A percentile compares a stretch with the other conserved stretches of the same genome.
Evolutionary conservation across 2,888 invertebrate species (phyloP).

Genomic region (Agonopterix alstromeriana): DNA sequence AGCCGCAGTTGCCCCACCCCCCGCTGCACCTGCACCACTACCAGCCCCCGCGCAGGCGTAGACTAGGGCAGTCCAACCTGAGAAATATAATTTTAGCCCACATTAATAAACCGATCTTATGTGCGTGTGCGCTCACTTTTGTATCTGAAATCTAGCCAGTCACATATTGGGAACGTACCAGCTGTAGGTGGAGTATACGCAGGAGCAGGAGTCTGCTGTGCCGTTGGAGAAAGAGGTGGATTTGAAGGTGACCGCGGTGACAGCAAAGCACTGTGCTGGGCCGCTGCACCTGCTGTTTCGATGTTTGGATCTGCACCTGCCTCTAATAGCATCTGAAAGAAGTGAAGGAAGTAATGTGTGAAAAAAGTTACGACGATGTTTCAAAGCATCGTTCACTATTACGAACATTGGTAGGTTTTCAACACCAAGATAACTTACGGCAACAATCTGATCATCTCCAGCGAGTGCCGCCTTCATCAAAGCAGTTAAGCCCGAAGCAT

Average conservation of each 20-base stretch:
- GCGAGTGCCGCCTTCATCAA: constrained; percentile 89
- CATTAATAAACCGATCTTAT: no score
- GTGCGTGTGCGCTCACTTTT: no score
- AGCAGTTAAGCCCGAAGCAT: constrained; percentile 87
- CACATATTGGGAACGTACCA: constrained; percentile 27
- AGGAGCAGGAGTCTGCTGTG: constrained; percentile 23
- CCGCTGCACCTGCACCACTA: constrained; percentile 44
- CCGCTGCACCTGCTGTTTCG: constrained; percentile 81
- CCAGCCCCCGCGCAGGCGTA: constrained; percentile 76
- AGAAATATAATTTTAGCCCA: constrained; percentile 7
- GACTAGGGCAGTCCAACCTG: constrained; percentile 90
- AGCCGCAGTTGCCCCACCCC: constrained; percentile 44
- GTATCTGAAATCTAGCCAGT: neutral
- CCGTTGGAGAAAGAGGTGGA: constrained; percentile 31
- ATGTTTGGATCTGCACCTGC: constrained; percentile 89
- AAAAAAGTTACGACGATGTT: no score
- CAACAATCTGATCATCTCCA: constrained; percentile 86
- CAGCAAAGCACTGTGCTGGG: constrained; percentile 50
- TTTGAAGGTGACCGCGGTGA: constrained; percentile 44
- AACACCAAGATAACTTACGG: constrained; percentile 41
- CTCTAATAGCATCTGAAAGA: constrained; percentile 80
- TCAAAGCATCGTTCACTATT: no score
- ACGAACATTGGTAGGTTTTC: no score
- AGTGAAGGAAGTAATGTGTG: no score
- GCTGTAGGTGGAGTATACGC: constrained; percentile 61